Conservation (phyloP, 35 echinoderm and acorn worm species). For the Strongylocentrotus purpuratus region DNA sequence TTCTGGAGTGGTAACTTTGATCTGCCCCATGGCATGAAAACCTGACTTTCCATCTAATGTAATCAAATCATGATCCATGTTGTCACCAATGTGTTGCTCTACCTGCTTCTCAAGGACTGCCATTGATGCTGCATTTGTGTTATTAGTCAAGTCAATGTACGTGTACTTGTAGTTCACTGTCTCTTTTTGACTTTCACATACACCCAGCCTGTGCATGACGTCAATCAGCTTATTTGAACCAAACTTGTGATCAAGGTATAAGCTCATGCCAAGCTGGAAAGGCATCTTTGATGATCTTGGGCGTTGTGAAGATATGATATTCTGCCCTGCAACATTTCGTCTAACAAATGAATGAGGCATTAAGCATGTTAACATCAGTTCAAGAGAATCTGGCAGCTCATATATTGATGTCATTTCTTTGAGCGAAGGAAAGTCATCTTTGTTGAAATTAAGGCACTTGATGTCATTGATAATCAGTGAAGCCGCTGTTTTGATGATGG, state of each 20-base stretch:
- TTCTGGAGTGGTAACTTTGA: slow-evolving; percentile 72
- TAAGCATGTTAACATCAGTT: slow-evolving; percentile 53
- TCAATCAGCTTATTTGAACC: too few relatives aligned
- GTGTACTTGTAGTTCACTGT: slow-evolving; percentile 61
- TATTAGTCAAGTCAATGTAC: slow-evolving; percentile 59
- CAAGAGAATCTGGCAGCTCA: slow-evolving; percentile 58
- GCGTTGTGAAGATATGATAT: slow-evolving; percentile 68
- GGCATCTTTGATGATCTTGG: slow-evolving; percentile 72
- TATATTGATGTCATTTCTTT: slow-evolving; percentile 58
- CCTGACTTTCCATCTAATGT: too few relatives aligned
- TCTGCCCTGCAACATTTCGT: slow-evolving; percentile 52
- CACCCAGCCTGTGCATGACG: slow-evolving; percentile 48
- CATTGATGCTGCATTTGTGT: slow-evolving; percentile 45
- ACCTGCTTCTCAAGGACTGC: slow-evolving; percentile 60
- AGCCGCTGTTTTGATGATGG: slow-evolving; percentile 66
- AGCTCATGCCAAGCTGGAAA: slow-evolving; percentile 62
- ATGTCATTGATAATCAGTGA: slow-evolving; percentile 59
- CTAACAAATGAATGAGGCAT: slow-evolving; percentile 48
- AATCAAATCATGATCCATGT: too few relatives aligned
- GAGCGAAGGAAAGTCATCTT: slow-evolving; percentile 56
- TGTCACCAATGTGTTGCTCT: too few relatives aligned
- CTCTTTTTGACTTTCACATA: slow-evolving; percentile 49
- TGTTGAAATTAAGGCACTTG: slow-evolving; percentile 68
- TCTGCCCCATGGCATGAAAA: slow-evolving; percentile 63
- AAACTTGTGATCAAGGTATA: slow-evolving; percentile 72